Base-by-base conservation (phyloP, 1,140 invertebrate species). In the Schlechtendalia chinensis region DNA sequence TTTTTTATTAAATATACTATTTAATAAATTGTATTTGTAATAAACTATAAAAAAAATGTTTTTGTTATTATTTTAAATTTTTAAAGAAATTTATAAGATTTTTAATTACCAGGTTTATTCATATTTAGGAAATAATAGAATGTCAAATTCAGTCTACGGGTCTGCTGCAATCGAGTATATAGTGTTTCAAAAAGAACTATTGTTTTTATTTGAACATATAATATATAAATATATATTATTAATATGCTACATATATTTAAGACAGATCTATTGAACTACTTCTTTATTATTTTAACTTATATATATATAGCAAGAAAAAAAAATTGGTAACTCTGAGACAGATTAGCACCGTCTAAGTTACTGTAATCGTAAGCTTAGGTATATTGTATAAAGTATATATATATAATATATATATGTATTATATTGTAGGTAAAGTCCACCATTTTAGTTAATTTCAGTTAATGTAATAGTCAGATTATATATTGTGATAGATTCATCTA, bases 241-340 rank as follows among this genome's bases (percentile, higher is more conserved):
- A 39, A 39, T 39, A 39, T 8, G 4, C 10, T 54, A 54, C 54
- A 32, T 72, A n/a, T 72, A 54, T 54, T 72, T n/a, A 54, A 29
- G 3, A 54, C 10, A 29, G 17, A 29, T 53, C 10, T 32, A 72
- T 27, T 54, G 0, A 54, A 54, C 69, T 72, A 72, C 69, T 72
- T 27, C 8, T 29, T 72, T 72, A 32, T 72, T 39, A 50, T 50
- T 71, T 72, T 54, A 72, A 72, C 17, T 72, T 54, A 14, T 24
- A 53, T 12, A 71, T 54, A 29, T 39, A 17, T 29, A 53, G 69
- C 69, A 54, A 72, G 50, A 72, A 54, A 72, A 54, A 53, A 19
- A 72, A 72, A 17, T 54, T 72, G 24, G 24, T 53, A 72, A 72
- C 65, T 67, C 32, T 69, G 65, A 69, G 65, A 69, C 39, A 69